These are phyloP conservation scores for Haliclystus octoradiatus DNA, from an alignment of 30 jellyfish, hydroid and myxozoan genomes.

Conservation along the genomic window DNA sequence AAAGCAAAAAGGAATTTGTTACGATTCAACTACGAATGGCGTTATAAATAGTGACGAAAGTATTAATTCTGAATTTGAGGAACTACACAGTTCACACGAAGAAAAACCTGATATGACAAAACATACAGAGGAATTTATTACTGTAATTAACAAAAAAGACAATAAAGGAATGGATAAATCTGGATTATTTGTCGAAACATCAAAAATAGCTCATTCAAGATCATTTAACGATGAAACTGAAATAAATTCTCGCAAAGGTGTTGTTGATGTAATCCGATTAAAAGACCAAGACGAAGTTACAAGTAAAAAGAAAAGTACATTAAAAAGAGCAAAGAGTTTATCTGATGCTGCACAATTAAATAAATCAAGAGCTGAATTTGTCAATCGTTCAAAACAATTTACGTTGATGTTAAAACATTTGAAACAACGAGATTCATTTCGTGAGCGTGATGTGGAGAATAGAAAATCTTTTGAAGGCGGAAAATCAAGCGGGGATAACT, in stretches of 20 bases:
- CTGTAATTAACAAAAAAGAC: neutral
- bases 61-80: neutral
- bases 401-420: conserved; percentile 28
- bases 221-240: neutral
- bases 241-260: neutral
- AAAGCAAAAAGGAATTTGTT: neutral
- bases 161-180: neutral
- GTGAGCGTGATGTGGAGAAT: neutral
- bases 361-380: conserved; percentile 46
- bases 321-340: neutral
- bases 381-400: conserved; percentile 39
- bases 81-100: no score
- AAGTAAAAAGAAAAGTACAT: neutral
- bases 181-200: neutral
- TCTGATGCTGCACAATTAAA: neutral
- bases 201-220: neutral
- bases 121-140: neutral
- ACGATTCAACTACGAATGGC: neutral
- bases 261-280: neutral
- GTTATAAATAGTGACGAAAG: neutral
- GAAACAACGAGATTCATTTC: conserved; percentile 19
- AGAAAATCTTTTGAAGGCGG: neutral
- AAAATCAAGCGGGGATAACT: neutral
- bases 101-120: neutral
- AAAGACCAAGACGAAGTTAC: neutral